Evolutionary conservation across 2,888 invertebrate species (phyloP).

Genomic region (Rhopalosiphum nymphaeae): DNA sequence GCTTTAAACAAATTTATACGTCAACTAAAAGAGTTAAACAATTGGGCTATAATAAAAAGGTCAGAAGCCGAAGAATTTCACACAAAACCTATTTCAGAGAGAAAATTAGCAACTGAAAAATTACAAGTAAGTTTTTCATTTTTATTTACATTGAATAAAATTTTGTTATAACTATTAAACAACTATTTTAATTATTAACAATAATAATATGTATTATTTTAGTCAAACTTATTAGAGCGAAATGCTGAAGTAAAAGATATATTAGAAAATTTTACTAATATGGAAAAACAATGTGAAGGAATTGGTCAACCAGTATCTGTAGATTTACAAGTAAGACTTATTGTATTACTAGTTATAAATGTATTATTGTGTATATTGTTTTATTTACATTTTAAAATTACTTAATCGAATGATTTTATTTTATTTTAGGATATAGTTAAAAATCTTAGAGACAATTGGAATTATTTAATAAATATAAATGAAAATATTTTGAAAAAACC

Average conservation of each 20-base stretch:
- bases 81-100: slow-evolving; percentile 34
- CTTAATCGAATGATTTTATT: background rate
- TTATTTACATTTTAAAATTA: background rate
- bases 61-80: slow-evolving; percentile 45
- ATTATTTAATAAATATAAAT: slow-evolving; percentile 30
- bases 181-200: background rate
- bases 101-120: slow-evolving; percentile 43
- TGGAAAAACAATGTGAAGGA: slow-evolving; percentile 74
- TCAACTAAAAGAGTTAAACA: slow-evolving; percentile 54
- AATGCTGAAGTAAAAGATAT: slow-evolving; percentile 76
- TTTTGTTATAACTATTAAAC: background rate
- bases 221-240: slow-evolving; percentile 71
- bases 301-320: slow-evolving; percentile 72
- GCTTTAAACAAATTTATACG: slow-evolving; percentile 56
- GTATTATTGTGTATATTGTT: background rate
- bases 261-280: slow-evolving; percentile 76
- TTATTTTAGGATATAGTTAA: slow-evolving; percentile 56
- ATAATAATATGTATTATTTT: slow-evolving; percentile 52
- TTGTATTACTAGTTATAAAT: background rate
- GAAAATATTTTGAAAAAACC: slow-evolving; percentile 53
- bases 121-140: slow-evolving; percentile 39
- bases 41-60: slow-evolving; percentile 29
- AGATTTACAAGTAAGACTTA: slow-evolving; percentile 71
- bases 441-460: slow-evolving; percentile 56
- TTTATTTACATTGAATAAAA: background rate